Evolutionary conservation across 2,113 vertebrate species (phyloP).

Genomic region (Limanda limanda): DNA sequence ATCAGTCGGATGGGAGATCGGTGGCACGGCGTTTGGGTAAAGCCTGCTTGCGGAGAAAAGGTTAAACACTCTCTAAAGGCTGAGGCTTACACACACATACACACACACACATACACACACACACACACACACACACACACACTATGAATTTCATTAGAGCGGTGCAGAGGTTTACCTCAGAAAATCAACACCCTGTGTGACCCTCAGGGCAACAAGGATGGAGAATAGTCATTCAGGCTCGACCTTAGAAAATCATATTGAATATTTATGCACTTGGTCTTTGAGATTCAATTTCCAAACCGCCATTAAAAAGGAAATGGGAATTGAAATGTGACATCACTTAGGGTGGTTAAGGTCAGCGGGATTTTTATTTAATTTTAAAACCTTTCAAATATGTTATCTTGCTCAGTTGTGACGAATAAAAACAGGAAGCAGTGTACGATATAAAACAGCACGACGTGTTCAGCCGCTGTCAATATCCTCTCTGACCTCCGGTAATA

Average conservation of each 20-base stretch:
- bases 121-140: not conserved
- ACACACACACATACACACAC: conserved; percentile 4
- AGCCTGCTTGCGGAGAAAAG: conserved; percentile 65
- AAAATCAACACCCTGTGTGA: conserved; percentile 50
- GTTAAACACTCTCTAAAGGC: conserved; percentile 70
- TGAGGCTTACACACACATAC: not conserved
- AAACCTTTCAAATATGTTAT: conserved; percentile 10
- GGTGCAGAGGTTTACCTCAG: conserved; percentile 43
- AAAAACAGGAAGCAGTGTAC: not conserved
- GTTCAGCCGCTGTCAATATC: not conserved
- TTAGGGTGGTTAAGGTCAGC: conserved; percentile 32
- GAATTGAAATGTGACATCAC: conserved; percentile 46
- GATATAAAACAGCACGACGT: not conserved
- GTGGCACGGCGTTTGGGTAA: conserved; percentile 56
- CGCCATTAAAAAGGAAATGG: conserved; percentile 40
- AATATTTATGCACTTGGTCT: conserved; percentile 37
- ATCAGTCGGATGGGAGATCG: conserved; percentile 61
- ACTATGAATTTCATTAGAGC: conserved; percentile 72
- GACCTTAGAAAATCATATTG: conserved; percentile 54
- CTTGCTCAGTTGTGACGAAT: not conserved
- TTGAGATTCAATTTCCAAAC: conserved; percentile 49
- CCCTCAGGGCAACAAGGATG: conserved; percentile 39
- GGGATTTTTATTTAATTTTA: not conserved
- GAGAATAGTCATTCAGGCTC: conserved; percentile 46
- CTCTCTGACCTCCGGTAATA: not conserved